Evolutionary conservation across 2,113 vertebrate species (phyloP), one percentile per base, ranked within the genome.

Genomic region (Actenoides lindsayi): DNA sequence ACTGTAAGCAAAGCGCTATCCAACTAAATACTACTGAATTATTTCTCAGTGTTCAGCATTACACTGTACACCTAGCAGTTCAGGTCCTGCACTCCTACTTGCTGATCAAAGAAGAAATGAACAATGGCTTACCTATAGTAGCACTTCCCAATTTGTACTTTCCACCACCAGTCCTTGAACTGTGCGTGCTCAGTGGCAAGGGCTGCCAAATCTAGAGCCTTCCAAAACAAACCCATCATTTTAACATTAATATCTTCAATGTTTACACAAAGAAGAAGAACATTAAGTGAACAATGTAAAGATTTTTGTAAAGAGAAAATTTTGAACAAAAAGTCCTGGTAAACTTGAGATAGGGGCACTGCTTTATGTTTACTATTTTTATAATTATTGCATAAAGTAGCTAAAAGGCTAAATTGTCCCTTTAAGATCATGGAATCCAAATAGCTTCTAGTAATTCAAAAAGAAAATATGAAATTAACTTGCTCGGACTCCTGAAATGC

Each of bases 131-230:
- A 98, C 99, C 99, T 99, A 96, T 99, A 99, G 97, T 99, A 99
- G 96, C 99, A 99, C 97, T 99, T 99, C 33, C 99, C 99, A 93
- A 99, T 98, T 93, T 99, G 99, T 30, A 99, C 99, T 95, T 99
- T 99, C 99, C 99, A 99, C 99, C 99, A 99, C 99, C 99, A 99
- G 98, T 99, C 99, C 98, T 99, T 99, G 96, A 99, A 99, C 83
- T 99, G 99, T 87, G 98, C 99, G 0, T 99, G 98, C 88, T 99
- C 99, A 39, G 99, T 99, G 75, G 99, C 99, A 83, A 99, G 98
- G 71, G 99, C 99, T 79, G 99, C 99, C 96, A 99, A 98, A 96
- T 99, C 99, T 96, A 99, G 98, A 95, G 99, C 99, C 99, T 99
- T 96, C n/a, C 94, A 96, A 98, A 98, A 97, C 71, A 98, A 97